Percentiles rank a stretch among this genome's conserved stretches.
Evolutionary conservation across 2,888 invertebrate genomes (phyloP).

Genomic region (Pristionchus mayeri): DNA sequence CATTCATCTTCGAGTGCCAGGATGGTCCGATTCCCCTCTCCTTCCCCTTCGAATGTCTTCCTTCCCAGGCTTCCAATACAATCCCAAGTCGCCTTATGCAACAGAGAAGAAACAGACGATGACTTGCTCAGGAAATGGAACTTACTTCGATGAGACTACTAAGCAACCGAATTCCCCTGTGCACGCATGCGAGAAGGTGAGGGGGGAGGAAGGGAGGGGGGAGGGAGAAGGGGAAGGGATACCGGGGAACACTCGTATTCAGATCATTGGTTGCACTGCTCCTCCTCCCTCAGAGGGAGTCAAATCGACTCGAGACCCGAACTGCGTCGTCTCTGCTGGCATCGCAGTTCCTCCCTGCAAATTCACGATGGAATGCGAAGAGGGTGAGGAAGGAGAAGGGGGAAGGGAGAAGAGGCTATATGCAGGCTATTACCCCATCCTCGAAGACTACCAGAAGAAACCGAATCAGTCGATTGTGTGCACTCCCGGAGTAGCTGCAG

Average conservation of each 20-base stretch:
- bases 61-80: conserved; percentile 33
- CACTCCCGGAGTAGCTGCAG: background rate
- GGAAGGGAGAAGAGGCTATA: background rate
- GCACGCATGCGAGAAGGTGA: conserved; percentile 39
- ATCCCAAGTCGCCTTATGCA: conserved; percentile 35
- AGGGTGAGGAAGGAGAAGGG: background rate
- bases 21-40: background rate
- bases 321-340: background rate
- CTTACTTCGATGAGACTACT: conserved; percentile 25
- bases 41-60: background rate
- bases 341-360: conserved; percentile 29
- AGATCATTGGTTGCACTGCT: conserved; percentile 44
- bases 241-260: too few relatives aligned
- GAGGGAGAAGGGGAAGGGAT: background rate
- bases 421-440: conserved; percentile 33
- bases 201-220: background rate
- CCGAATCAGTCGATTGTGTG: conserved; percentile 38
- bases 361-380: conserved; percentile 33
- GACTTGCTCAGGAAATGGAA: conserved; percentile 26
- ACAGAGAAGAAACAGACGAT: background rate
- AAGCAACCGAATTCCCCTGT: background rate
- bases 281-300: background rate
- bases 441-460: conserved; percentile 16
- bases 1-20: conserved; percentile 2
- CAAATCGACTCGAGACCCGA: background rate